Evolutionary conservation across 2,113 vertebrate genomes (phyloP).

Genomic region (Hoplias malabaricus): DNA sequence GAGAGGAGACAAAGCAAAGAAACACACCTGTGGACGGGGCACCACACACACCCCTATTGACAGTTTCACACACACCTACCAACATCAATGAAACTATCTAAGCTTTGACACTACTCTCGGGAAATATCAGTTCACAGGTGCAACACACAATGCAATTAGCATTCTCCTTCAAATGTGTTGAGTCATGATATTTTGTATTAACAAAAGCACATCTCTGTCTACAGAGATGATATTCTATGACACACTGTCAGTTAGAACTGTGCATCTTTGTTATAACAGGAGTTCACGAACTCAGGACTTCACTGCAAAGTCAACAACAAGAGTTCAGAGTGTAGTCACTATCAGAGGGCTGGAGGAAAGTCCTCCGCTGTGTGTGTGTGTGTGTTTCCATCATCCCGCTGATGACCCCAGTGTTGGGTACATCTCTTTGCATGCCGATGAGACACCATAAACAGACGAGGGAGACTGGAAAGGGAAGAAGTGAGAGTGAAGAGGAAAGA

Average conservation of each 20-base stretch:
- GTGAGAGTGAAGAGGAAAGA: neutral
- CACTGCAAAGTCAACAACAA: neutral
- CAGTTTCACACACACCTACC: no score
- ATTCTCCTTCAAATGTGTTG: no score
- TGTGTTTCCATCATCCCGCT: neutral
- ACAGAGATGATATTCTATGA: no score
- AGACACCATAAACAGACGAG: neutral
- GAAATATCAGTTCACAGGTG: no score
- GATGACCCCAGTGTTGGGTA: constrained; percentile 3
- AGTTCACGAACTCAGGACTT: constrained; percentile 6
- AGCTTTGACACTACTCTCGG: no score
- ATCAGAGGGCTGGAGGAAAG: neutral
- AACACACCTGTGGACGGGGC: no score
- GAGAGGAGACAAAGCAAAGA: no score
- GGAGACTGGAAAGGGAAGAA: neutral
- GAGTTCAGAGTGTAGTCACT: constrained; percentile 22
- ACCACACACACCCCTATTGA: neutral
- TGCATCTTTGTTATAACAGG: neutral
- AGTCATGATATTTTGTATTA: no score
- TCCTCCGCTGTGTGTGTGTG: neutral
- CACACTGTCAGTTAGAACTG: no score
- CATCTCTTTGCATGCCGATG: constrained; percentile 31
- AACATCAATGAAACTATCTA: no score
- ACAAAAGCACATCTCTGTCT: no score
- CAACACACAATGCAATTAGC: no score